phyloP scores from a whole-genome alignment of 2,888 invertebrate species.

The Melikaiella ostensackeni region DNA sequence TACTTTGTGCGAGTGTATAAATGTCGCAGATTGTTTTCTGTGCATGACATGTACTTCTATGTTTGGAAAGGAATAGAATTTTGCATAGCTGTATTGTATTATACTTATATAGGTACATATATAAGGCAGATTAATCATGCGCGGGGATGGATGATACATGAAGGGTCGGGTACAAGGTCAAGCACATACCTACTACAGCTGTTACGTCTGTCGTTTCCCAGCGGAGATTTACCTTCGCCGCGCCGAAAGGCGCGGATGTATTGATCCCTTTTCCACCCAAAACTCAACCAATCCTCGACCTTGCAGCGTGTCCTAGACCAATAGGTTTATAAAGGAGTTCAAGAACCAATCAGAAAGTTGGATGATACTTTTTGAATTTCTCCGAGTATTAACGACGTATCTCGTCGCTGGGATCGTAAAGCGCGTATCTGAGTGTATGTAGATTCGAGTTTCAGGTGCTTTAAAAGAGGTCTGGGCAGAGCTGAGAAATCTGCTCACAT shows the following conservation, averaged over 20 bases:
- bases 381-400: not conserved
- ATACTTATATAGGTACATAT: not conserved
- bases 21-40: constrained; percentile 5
- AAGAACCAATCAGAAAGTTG: not conserved
- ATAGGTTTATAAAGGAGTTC: not conserved
- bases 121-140: constrained; percentile 52
- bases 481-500: too few relatives aligned
- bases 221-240: constrained; percentile 60
- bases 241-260: constrained; percentile 67
- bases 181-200: constrained; percentile 53
- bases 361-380: not conserved
- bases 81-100: not conserved
- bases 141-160: constrained; percentile 39
- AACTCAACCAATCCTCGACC: constrained; percentile 63
- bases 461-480: too few relatives aligned
- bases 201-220: constrained; percentile 46
- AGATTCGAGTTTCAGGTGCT: too few relatives aligned
- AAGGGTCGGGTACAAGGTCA: constrained; percentile 59
- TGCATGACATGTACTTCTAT: not conserved
- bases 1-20: not conserved
- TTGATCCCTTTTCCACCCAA: constrained; percentile 68
- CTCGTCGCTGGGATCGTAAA: not conserved
- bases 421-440: not conserved
- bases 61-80: not conserved
- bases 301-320: not conserved